Conservation (phyloP, 2,797 vertebrate species). For the Pelodytes ibericus region DNA sequence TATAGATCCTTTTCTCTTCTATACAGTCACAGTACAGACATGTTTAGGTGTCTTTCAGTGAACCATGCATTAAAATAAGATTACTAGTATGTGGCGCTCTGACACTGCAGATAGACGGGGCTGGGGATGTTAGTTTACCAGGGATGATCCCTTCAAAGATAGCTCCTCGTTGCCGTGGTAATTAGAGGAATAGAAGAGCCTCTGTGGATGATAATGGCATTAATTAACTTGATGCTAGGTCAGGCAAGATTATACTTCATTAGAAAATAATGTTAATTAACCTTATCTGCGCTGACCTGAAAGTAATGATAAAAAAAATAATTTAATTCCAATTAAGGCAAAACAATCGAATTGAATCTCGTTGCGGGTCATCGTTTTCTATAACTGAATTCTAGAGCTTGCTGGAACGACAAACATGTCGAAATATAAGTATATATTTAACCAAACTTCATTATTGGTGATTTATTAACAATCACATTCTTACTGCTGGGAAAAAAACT, state of each 20-base stretch:
- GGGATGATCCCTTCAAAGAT: no score
- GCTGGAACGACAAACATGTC: background rate
- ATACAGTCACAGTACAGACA: no score
- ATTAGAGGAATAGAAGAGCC: slow-evolving; percentile 5
- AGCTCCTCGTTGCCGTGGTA: background rate
- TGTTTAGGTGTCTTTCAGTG: no score
- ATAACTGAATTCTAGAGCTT: background rate
- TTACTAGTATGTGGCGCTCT: no score
- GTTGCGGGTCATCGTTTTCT: background rate
- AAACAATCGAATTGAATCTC: background rate
- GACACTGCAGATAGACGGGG: no score
- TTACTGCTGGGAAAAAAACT: background rate
- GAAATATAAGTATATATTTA: background rate
- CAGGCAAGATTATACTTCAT: background rate
- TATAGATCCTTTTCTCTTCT: no score
- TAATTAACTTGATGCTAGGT: slow-evolving; percentile 19
- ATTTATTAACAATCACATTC: background rate
- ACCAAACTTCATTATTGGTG: background rate
- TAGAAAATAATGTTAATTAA: slow-evolving; percentile 7
- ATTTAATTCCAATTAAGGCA: background rate
- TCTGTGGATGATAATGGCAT: background rate
- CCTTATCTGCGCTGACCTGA: background rate
- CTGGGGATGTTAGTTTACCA: no score
- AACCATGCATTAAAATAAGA: no score
- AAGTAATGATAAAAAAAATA: background rate